Base-by-base conservation (phyloP, 2,888 invertebrate species). In the Dugesia japonica region DNA sequence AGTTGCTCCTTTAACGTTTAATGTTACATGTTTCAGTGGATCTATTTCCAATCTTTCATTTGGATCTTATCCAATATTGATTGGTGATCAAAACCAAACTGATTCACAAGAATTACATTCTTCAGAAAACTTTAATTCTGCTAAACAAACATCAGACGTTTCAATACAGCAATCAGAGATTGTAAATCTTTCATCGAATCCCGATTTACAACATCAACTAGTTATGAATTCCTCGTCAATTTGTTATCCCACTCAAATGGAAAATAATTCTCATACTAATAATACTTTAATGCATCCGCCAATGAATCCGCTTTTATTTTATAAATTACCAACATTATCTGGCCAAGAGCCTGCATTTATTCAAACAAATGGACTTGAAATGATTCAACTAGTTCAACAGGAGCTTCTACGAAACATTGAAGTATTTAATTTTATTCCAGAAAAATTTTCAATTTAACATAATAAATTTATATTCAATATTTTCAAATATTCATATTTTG, bases 331-430 rank as follows among this genome's bases (percentile, higher is more conserved):
- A 13, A 23, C 56, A n/a, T 23, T 23, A 4, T 56, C 56, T 13
- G n/a, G 56, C 56, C 56, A 56, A 20, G 56, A 56, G 17, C 56
- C 56, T 13, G 56, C 56, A 56, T 56, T 56, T 56, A 56, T 56
- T 13, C 56, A 56, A 56, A 56, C 56, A n/a, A 56, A 56, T 56
- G 56, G 56, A 56, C 56, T 56, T n/a, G 56, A 56, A 56, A 56
- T 56, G 56, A 56, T 56, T 56, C 56, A 56, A 56, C n/a, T 56
- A 20, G 56, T 56, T 56, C 56, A 56, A 56, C 56, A 56, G 17
- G 56, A 56, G 17, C 23, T 56, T n/a, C 56, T 56, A 4, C n/a
- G 56, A 23, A 56, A 56, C 17, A 56, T 56, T 13, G 56, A 56
- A 56, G 56, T 56, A 56, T 9, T 9, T 13, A 31, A 7, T 7